phyloP scores from a whole-genome alignment of 2,797 vertebrate genomes.

The Lepilemur septentrionalis region DNA sequence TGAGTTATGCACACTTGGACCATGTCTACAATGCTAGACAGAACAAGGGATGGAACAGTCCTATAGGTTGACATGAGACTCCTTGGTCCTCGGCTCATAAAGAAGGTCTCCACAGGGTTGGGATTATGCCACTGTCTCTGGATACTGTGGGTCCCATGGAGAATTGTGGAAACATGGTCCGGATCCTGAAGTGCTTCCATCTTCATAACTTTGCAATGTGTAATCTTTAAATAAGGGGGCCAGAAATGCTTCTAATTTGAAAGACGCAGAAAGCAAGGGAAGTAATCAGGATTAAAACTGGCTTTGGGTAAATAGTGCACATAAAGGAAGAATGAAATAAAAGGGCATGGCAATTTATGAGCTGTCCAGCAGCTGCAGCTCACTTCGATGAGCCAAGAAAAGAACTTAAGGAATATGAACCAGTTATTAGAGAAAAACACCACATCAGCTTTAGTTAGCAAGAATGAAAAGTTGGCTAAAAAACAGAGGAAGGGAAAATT shows the following conservation, averaged over 20 bases:
- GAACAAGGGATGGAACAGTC: background rate
- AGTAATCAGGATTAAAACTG: constrained; percentile 34
- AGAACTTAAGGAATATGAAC: constrained; percentile 49
- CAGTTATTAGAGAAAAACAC: constrained; percentile 57
- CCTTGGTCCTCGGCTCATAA: background rate
- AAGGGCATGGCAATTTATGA: constrained; percentile 26
- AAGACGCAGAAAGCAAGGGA: background rate
- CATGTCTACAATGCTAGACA: background rate
- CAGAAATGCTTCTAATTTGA: constrained; percentile 23
- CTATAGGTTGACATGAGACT: background rate
- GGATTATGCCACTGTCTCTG: background rate
- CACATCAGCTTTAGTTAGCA: constrained; percentile 29
- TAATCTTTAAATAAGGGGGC: background rate
- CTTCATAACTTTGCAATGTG: background rate
- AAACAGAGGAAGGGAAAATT: constrained; percentile 44
- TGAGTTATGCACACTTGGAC: background rate
- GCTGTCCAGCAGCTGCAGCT: constrained; percentile 47
- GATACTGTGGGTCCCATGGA: background rate
- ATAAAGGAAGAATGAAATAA: constrained; percentile 31
- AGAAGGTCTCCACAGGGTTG: background rate
- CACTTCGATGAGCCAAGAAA: constrained; percentile 57
- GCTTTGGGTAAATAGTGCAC: background rate
- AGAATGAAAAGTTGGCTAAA: constrained; percentile 46
- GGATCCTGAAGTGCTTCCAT: background rate
- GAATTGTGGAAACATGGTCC: background rate